Base-by-base conservation (phyloP, 2,797 vertebrate genomes). In the Enteromius afrohamiltoni region DNA sequence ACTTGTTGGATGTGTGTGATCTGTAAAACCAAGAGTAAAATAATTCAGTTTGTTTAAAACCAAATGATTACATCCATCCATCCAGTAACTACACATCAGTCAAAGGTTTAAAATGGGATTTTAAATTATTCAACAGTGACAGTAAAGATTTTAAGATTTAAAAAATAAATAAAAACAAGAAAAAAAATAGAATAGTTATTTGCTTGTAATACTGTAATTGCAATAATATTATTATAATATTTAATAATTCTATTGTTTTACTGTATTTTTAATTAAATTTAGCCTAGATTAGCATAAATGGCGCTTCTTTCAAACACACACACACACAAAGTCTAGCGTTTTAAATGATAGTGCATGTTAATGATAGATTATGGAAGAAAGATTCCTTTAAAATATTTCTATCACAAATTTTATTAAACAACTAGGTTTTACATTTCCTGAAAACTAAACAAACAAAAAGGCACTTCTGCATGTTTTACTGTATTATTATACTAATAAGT, bases 1-100 rank as follows among this genome's bases (percentile, higher is more conserved):
- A 88, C 98, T 99, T 47, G 97, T 98, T 6, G 98, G 97, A 91
- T 98, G 96, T 84, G 96, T 93, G 88, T 97, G 96, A 91, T 99
- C 98, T 99, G 86, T 42, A 90, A 69, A 71, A 77, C 16, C 55
- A 62, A 73, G 67, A 83, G 9, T 40, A 11, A 42, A 53, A 55
- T 42, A n/a, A 29, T 29, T 1, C 0, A 1, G 26, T 37, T 19
- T 21, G 55, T 17, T 70, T 58, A 58, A 21, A 40, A 80, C 14
- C 9, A 23, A 80, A 29, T 19, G 29, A 23, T 23, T 6, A 67
- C 17, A 45, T 49, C 47, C 16, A 40, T 37, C 0, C 3, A 64
- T 51, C 19, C 49, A 26, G 21, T 7, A 7, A 42, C 31, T 19
- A 17, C 8, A 23, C 13, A 6, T 17, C 14, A 31, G 14, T 49